Evolutionary conservation across 2,888 invertebrate genomes (phyloP).

Genomic region (Digitonthophagus gazella): DNA sequence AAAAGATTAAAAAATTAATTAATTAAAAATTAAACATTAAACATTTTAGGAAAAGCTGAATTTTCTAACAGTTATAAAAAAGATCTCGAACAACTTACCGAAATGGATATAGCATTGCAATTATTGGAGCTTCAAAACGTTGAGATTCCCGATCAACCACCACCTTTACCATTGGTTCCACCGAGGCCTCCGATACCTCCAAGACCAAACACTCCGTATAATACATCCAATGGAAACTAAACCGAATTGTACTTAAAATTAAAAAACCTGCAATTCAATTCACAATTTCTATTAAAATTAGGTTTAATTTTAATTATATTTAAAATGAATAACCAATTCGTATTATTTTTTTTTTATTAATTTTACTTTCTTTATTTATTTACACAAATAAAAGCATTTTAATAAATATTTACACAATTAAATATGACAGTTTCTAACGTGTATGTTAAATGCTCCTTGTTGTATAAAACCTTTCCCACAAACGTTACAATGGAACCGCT

Average conservation of each 20-base stretch:
- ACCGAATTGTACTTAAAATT: too few relatives aligned
- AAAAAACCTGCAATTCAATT: too few relatives aligned
- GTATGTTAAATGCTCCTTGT: constrained; percentile 36
- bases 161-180: constrained; percentile 40
- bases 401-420: too few relatives aligned
- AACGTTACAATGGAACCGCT: constrained; percentile 42
- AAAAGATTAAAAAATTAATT: not conserved
- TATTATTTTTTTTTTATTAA: too few relatives aligned
- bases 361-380: too few relatives aligned
- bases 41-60: constrained; percentile 33
- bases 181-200: constrained; percentile 37
- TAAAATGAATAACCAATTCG: too few relatives aligned
- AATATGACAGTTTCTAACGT: constrained; percentile 30
- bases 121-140: constrained; percentile 46
- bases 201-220: too few relatives aligned
- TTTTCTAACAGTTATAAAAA: constrained; percentile 41
- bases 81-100: constrained; percentile 43
- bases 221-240: too few relatives aligned
- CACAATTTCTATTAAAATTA: too few relatives aligned
- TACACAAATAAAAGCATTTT: too few relatives aligned
- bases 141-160: constrained; percentile 42
- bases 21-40: not conserved
- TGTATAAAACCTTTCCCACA: constrained; percentile 43
- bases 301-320: too few relatives aligned
- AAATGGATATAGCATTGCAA: constrained; percentile 46